These are phyloP conservation scores for Dolichallabes microphthalmus DNA, from an alignment of 2,113 vertebrate species.

Conservation along the genomic window DNA sequence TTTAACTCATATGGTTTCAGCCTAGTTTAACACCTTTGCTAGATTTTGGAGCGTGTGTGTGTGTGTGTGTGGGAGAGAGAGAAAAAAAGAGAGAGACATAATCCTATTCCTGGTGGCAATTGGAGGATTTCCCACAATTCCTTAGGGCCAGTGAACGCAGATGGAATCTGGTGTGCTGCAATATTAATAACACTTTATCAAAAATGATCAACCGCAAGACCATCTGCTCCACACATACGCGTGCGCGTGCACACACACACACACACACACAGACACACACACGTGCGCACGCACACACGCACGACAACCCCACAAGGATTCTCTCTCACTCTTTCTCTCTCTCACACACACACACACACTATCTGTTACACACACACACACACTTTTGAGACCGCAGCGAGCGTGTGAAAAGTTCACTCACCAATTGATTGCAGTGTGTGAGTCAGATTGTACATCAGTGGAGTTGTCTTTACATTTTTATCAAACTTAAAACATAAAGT, in stretches of 20 bases:
- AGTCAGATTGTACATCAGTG: neutral
- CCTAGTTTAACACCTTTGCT: neutral
- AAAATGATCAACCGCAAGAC: conserved; percentile 31
- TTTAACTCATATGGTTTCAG: neutral
- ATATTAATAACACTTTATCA: conserved; percentile 36
- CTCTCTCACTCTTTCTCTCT: neutral
- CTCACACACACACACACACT: no score
- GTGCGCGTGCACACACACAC: conserved; percentile 3
- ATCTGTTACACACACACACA: neutral
- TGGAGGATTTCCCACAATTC: conserved; percentile 31
- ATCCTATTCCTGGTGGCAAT: conserved; percentile 15
- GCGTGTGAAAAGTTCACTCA: neutral
- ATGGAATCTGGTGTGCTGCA: conserved; percentile 28
- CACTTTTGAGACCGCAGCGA: neutral
- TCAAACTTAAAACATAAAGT: neutral
- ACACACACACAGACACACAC: neutral
- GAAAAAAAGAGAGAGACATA: conserved; percentile 11
- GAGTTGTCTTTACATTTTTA: neutral
- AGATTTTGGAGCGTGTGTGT: neutral
- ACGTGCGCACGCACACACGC: neutral
- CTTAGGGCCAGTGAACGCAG: conserved; percentile 19
- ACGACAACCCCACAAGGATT: neutral
- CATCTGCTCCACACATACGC: conserved; percentile 22
- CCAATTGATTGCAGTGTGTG: neutral
- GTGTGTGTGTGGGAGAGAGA: neutral